phyloP scores from a whole-genome alignment of 2,113 vertebrate genomes.

The Nesoenas mayeri region DNA sequence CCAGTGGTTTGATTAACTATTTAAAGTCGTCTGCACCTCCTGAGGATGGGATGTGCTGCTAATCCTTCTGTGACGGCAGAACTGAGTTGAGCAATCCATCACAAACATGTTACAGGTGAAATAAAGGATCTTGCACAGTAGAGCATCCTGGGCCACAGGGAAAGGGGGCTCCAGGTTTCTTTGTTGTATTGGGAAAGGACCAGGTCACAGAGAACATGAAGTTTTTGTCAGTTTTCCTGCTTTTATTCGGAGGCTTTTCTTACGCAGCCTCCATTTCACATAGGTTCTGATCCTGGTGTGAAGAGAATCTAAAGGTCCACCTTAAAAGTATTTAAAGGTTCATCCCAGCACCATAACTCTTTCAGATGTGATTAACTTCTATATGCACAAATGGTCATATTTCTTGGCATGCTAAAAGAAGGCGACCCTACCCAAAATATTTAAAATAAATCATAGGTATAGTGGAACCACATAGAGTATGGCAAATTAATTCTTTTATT shows the following conservation, averaged over 20 bases:
- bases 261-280: background rate
- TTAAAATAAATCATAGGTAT: background rate
- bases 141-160: background rate
- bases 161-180: background rate
- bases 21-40: background rate
- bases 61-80: background rate
- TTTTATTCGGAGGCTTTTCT: background rate
- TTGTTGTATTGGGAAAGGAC: background rate
- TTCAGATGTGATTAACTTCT: background rate
- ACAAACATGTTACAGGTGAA: background rate
- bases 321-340: background rate
- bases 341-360: background rate
- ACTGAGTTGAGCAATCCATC: background rate
- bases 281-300: background rate
- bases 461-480: background rate
- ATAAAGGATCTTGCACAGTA: background rate
- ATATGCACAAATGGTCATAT: rapidly evolving
- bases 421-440: background rate
- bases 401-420: background rate
- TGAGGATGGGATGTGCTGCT: rapidly evolving
- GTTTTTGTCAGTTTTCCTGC: background rate
- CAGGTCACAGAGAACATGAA: background rate
- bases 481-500: background rate
- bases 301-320: background rate
- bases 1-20: background rate